phyloP scores from a whole-genome alignment of 2,888 invertebrate genomes.

The Diaperis boleti region DNA sequence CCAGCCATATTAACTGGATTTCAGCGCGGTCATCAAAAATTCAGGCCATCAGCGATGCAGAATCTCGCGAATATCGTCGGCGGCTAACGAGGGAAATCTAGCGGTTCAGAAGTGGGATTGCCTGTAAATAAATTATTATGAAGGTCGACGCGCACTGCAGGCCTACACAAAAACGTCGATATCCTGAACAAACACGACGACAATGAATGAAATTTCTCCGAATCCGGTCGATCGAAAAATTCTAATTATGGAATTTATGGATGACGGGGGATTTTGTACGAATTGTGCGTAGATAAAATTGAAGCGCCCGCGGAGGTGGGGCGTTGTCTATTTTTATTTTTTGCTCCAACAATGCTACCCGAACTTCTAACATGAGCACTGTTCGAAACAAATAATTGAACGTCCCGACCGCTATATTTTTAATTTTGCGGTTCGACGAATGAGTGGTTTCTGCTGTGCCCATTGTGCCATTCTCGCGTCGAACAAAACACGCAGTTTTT shows the following conservation, averaged over 20 bases:
- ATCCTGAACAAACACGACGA: no score
- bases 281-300: no score
- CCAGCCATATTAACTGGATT: not conserved
- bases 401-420: not conserved
- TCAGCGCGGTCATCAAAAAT: not conserved
- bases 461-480: slow-evolving; percentile 5
- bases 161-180: not conserved
- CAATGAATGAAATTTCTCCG: no score
- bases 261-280: no score
- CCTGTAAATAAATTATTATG: slow-evolving; percentile 57
- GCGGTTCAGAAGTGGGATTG: slow-evolving; percentile 53
- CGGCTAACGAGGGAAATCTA: slow-evolving; percentile 54
- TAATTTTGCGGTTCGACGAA: slow-evolving; percentile 4
- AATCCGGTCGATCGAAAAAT: no score
- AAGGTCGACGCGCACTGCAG: slow-evolving; percentile 29
- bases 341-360: no score
- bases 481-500: slow-evolving; percentile 5
- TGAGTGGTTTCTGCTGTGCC: not conserved
- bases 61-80: slow-evolving; percentile 18
- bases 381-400: not conserved
- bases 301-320: no score
- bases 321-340: no score
- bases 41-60: not conserved
- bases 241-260: no score
- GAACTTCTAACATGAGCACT: no score